Conservation (phyloP, 2,113 vertebrate species). For the Bubo scandiacus region DNA sequence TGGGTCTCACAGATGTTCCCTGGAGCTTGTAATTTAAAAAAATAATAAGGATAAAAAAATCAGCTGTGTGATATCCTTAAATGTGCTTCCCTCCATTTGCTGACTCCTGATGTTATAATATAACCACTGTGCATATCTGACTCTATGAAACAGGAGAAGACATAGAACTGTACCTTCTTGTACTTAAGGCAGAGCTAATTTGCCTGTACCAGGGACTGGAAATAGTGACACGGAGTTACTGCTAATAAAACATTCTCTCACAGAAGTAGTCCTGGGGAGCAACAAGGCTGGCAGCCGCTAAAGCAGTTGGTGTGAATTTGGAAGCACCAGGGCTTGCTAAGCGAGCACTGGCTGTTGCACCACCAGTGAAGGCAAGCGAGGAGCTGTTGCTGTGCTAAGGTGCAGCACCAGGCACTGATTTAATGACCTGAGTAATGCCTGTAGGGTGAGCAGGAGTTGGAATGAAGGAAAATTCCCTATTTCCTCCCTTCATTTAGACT, state of each 20-base stretch:
- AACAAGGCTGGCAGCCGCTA: not conserved
- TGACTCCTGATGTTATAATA: not conserved
- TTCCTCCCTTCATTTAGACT: not conserved
- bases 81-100: not conserved
- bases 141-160: not conserved
- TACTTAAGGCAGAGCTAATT: not conserved
- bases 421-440: not conserved
- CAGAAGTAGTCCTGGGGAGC: not conserved
- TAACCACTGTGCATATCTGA: not conserved
- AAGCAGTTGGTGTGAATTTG: not conserved
- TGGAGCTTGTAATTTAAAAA: not conserved
- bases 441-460: not conserved
- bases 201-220: not conserved
- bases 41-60: not conserved
- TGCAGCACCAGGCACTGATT: not conserved
- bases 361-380: rapidly evolving
- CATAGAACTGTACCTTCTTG: not conserved
- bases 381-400: not conserved
- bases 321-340: not conserved
- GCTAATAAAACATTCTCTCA: not conserved
- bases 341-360: rapidly evolving
- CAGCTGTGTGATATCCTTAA: not conserved
- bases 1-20: not conserved
- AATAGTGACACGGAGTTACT: not conserved
- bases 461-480: not conserved